Conservation (phyloP, 2,113 vertebrate species). For the Paralichthys olivaceus region DNA sequence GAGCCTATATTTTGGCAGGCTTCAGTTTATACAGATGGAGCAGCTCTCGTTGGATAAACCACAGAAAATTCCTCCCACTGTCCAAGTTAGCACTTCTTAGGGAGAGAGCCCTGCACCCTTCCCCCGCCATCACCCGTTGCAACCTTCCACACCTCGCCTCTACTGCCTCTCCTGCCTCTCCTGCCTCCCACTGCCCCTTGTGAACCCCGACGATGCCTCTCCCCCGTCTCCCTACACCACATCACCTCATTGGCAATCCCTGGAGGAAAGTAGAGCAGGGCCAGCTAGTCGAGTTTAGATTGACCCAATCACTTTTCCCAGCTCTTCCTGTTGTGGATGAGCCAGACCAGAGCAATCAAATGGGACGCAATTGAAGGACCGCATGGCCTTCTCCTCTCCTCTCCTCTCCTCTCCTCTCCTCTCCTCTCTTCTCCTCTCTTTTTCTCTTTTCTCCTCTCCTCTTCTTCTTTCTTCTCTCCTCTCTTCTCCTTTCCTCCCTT, state of each 20-base stretch:
- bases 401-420: constrained; percentile 2
- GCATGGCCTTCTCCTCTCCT: constrained; percentile 8
- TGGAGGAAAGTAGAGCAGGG: constrained; percentile 58
- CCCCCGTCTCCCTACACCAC: constrained; percentile 37
- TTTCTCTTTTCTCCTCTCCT: constrained; percentile 1
- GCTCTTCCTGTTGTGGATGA: constrained; percentile 41
- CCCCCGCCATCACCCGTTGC: constrained; percentile 43
- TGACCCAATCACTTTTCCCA: constrained; percentile 29
- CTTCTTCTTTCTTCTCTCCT: constrained; percentile 14
- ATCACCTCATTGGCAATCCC: constrained; percentile 48
- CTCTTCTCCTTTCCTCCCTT: neutral
- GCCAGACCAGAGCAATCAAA: constrained; percentile 71
- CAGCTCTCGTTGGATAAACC: constrained; percentile 86
- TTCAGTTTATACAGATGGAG: constrained; percentile 89
- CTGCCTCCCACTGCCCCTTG: constrained; percentile 34
- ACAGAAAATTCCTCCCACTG: constrained; percentile 87
- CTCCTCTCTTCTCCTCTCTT: constrained; percentile 15
- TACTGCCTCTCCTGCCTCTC: constrained; percentile 34
- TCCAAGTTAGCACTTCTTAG: constrained; percentile 86
- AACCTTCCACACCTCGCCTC: constrained; percentile 66
- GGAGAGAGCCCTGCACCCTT: constrained; percentile 69
- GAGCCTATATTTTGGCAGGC: constrained; percentile 84
- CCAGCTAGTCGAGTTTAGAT: constrained; percentile 45
- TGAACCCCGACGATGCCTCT: constrained; percentile 39
- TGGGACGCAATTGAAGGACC: constrained; percentile 20